Evolutionary conservation across 2,113 vertebrate genomes (phyloP), one percentile per base, ranked within the genome.

Genomic region (Tragelaphus buxtoni): DNA sequence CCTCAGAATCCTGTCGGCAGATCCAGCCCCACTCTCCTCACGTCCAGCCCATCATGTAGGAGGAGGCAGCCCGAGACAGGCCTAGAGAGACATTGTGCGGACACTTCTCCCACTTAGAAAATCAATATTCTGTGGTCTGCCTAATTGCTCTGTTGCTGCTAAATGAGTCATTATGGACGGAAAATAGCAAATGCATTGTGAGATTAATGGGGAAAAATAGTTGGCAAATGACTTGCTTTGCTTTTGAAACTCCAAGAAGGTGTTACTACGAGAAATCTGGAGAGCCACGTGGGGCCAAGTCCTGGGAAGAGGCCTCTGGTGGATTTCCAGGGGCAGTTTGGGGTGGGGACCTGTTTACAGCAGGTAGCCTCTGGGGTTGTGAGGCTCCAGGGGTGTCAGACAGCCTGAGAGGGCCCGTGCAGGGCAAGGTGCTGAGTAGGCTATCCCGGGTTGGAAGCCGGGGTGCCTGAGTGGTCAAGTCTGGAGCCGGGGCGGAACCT

Each of bases 61-160:
- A 84, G 22, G 96, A 97, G 97, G 83, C 90, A 77, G 92, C 55
- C 22, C 22, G 39, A 88, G 97, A 97, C 97, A 83, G 76, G 74
- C 97, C 94, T 16, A 18, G 63, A 97, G 39, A 32, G 28, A 83
- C 95, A 82, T 96, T 2, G 1, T 63, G 85, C 76, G 80, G 92
- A 98, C 97, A 96, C 79, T 97, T 97, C 92, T 98, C 81, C 93
- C 94, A 97, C 97, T 97, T 96, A 98, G 97, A 97, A 97, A 98
- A 98, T 98, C 22, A 98, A 98, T 99, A 97, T 98, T 97, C 90
- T 96, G 86, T 98, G 97, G 97, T 93, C 92, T 97, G 84, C 85
- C 97, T 99, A 98, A 98, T 98, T 98, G 98, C 98, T 96, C 56
- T 88, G 96, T 98, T 98, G 97, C 97, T 98, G 98, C 94, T 98